phyloP scores from a whole-genome alignment of 2,797 vertebrate genomes.

The Neosilurus mollespiculum region DNA sequence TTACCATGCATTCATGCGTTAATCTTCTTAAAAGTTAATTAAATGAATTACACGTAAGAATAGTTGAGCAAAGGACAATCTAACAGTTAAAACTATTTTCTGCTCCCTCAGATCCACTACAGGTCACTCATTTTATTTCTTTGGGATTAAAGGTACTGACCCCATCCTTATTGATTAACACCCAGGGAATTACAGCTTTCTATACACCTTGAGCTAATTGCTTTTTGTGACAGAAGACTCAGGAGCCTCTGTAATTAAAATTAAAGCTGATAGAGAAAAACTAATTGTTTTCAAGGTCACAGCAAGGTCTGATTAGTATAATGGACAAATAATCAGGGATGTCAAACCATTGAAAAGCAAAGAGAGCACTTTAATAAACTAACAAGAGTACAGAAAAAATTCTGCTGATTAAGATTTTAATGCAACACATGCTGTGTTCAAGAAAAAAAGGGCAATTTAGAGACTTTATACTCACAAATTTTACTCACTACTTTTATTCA shows the following conservation, averaged over 20 bases:
- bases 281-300: constrained; percentile 72
- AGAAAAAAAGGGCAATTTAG: neutral
- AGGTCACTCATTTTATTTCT: constrained; percentile 46
- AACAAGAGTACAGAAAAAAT: neutral
- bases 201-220: constrained; percentile 67
- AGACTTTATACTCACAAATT: neutral
- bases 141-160: constrained; percentile 55
- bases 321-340: constrained; percentile 36
- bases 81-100: constrained; percentile 43
- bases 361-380: neutral
- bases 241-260: constrained; percentile 65
- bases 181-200: constrained; percentile 67
- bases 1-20: constrained; percentile 43
- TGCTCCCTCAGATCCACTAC: constrained; percentile 54
- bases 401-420: neutral
- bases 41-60: constrained; percentile 49
- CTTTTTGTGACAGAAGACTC: constrained; percentile 65
- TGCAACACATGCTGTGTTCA: neutral
- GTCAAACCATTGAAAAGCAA: constrained; percentile 20
- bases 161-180: constrained; percentile 60
- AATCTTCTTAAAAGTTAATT: constrained; percentile 57
- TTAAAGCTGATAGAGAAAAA: constrained; percentile 64
- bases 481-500: neutral
- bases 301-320: constrained; percentile 20
- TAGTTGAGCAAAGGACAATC: constrained; percentile 47